These are phyloP conservation scores for Uropetala carovei DNA, from an alignment of 2,888 invertebrate genomes.

Conservation along the genomic window DNA sequence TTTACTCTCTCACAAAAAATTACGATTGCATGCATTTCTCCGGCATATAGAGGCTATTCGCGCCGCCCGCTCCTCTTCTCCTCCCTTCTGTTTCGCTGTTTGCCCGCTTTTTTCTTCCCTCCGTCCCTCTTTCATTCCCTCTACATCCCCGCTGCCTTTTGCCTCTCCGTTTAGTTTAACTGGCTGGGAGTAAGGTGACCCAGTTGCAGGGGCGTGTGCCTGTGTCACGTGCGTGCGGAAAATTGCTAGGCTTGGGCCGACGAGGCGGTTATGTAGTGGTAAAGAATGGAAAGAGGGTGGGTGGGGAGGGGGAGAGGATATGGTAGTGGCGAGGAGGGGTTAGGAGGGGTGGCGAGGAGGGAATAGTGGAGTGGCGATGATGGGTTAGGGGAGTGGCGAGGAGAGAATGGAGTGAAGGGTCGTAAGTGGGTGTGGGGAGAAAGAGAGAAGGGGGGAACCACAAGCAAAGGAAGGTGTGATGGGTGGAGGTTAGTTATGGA, in stretches of 20 bases:
- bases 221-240: constrained; percentile 37
- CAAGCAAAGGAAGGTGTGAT: too few relatives aligned
- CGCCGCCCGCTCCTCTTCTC: not conserved
- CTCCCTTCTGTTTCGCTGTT: not conserved
- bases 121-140: not conserved
- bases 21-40: too few relatives aligned
- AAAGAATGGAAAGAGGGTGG: not conserved
- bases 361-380: not conserved
- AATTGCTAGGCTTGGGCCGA: constrained; percentile 2
- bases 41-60: too few relatives aligned
- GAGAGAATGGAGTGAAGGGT: not conserved
- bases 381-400: not conserved
- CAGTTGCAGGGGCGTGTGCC: too few relatives aligned
- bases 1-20: too few relatives aligned
- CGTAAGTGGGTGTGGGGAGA: too few relatives aligned
- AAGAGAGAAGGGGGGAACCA: too few relatives aligned
- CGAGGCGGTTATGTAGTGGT: not conserved
- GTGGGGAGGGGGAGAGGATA: not conserved
- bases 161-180: too few relatives aligned
- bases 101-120: not conserved
- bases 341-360: not conserved
- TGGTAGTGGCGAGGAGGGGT: not conserved
- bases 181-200: too few relatives aligned
- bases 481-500: too few relatives aligned
- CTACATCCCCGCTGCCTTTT: not conserved